A percentile compares a stretch with the other conserved stretches of the same genome.
Evolutionary conservation across 2,113 vertebrate genomes (phyloP).

Genomic region (Takifugu bimaculatus): DNA sequence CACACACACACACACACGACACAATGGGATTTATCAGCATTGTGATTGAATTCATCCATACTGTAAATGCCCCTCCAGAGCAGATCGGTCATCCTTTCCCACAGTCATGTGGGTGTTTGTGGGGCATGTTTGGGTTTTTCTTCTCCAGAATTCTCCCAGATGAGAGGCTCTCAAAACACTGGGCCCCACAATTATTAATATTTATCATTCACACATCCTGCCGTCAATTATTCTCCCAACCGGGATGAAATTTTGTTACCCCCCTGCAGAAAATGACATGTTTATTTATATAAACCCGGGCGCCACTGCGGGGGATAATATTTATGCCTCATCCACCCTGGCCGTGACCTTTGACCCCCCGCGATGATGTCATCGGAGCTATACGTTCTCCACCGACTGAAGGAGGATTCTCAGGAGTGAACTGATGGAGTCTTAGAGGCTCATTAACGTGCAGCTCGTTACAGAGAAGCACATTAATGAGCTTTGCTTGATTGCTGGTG

Average conservation of each 20-base stretch:
- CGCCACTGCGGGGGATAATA: conserved; percentile 32
- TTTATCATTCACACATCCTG: conserved; percentile 70
- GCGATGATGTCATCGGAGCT: conserved; percentile 25
- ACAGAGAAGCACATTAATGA: conserved; percentile 39
- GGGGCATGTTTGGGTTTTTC: conserved; percentile 53
- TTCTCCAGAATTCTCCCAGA: conserved; percentile 35
- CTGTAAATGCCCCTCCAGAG: background rate
- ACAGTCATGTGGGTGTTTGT: conserved; percentile 36
- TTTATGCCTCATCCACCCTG: conserved; percentile 24
- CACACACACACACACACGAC: too few relatives aligned
- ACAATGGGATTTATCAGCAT: background rate
- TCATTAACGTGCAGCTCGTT: conserved; percentile 46
- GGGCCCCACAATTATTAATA: conserved; percentile 66
- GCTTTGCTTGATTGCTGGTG: conserved; percentile 26
- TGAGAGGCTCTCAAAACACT: conserved; percentile 62
- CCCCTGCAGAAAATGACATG: conserved; percentile 35
- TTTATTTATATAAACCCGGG: conserved; percentile 65
- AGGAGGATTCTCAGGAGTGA: background rate
- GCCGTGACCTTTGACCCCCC: conserved; percentile 34
- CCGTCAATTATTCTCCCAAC: conserved; percentile 58
- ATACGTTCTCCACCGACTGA: background rate
- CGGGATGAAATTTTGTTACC: conserved; percentile 59
- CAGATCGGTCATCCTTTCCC: conserved; percentile 39
- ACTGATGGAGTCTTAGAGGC: conserved; percentile 24
- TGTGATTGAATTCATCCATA: background rate